Evolutionary conservation across 2,113 vertebrate genomes (phyloP).

Genomic region (Ellobius talpinus): DNA sequence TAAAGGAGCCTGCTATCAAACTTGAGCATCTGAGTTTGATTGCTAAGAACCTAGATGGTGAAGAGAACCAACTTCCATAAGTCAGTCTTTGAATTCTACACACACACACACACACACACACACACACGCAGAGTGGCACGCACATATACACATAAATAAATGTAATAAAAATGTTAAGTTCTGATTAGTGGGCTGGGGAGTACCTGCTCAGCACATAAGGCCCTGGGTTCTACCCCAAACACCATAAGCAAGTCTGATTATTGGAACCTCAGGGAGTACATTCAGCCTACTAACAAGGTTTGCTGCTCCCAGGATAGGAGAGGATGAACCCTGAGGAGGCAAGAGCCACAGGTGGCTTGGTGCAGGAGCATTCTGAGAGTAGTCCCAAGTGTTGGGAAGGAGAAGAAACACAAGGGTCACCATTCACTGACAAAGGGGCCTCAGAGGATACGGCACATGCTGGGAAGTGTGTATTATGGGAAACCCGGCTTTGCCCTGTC

Average conservation of each 20-base stretch:
- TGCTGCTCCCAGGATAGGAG: not conserved
- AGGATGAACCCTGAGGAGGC: not conserved
- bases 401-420: too few species aligned
- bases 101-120: too few species aligned
- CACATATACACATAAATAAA: not conserved
- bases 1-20: too few species aligned
- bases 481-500: not conserved
- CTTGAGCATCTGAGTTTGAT: too few species aligned
- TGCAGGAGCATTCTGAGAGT: not conserved
- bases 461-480: too few species aligned
- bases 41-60: not conserved
- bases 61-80: not conserved
- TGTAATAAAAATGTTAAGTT: not conserved
- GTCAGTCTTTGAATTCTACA: not conserved
- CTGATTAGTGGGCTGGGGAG: not conserved
- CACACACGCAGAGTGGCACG: not conserved
- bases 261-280: fast-evolving
- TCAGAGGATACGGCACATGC: fast-evolving
- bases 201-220: not conserved
- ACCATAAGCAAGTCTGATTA: not conserved
- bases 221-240: not conserved
- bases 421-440: not conserved
- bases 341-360: not conserved
- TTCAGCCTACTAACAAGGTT: not conserved
- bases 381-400: not conserved